Evolutionary conservation across 2,797 vertebrate genomes (phyloP).

Genomic region (Gymnothorax reevesii): DNA sequence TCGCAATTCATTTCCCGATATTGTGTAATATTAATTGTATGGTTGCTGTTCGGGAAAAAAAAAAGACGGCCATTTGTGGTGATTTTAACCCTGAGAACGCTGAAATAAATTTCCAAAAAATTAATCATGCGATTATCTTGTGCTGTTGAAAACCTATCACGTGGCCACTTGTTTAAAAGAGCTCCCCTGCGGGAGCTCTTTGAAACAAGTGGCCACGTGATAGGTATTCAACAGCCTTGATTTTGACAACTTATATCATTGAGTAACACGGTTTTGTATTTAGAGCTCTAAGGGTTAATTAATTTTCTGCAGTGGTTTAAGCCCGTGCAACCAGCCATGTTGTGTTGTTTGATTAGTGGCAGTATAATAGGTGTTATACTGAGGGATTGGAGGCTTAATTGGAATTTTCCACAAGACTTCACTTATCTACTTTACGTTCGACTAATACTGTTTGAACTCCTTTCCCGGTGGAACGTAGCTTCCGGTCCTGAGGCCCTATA

Average conservation of each 20-base stretch:
- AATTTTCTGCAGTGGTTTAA: not conserved
- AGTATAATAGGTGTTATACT: not conserved
- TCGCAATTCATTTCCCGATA: not conserved
- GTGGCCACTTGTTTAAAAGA: no score
- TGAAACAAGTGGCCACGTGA: no score
- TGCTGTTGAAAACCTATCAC: no score
- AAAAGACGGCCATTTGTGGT: not conserved
- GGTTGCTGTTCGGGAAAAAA: not conserved
- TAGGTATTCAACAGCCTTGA: no score
- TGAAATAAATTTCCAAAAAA: no score
- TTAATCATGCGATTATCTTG: no score
- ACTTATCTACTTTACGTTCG: not conserved
- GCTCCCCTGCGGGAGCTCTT: no score
- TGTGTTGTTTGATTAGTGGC: not conserved
- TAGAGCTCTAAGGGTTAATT: no score
- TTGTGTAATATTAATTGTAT: not conserved
- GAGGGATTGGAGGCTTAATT: not conserved
- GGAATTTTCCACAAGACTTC: not conserved
- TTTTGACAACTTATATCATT: no score
- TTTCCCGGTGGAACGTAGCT: slow-evolving; percentile 12
- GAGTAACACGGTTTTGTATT: no score
- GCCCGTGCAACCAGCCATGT: not conserved
- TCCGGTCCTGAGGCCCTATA: not conserved
- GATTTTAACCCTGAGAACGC: not conserved
- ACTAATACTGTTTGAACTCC: not conserved